These are phyloP conservation scores for Aldabrachelys gigantea DNA, from an alignment of 2,113 vertebrate species.

Conservation along the genomic window DNA sequence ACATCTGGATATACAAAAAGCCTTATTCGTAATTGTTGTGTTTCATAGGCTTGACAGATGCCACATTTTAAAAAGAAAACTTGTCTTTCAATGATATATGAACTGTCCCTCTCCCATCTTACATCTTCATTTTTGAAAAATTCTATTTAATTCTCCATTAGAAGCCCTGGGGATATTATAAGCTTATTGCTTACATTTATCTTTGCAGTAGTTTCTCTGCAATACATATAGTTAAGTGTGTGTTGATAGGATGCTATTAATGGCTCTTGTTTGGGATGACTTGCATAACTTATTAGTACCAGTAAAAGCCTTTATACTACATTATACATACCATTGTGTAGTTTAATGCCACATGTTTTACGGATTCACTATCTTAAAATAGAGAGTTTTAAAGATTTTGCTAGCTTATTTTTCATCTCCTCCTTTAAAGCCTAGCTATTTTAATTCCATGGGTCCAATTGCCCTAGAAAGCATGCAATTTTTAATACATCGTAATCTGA, in stretches of 20 bases:
- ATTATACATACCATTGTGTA: neutral
- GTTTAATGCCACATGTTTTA: neutral
- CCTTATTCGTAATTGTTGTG: conserved; percentile 4
- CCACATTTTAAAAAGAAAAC: conserved; percentile 45
- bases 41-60: neutral
- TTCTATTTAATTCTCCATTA: neutral
- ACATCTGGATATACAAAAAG: neutral
- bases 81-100: conserved; percentile 19
- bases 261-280: conserved; percentile 3
- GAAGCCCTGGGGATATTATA: neutral
- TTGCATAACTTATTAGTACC: neutral
- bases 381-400: neutral
- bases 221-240: neutral
- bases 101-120: conserved; percentile 2
- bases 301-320: neutral
- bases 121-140: neutral
- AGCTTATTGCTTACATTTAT: neutral
- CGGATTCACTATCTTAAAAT: neutral
- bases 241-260: neutral
- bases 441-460: neutral
- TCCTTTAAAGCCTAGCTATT: neutral
- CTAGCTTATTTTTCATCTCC: neutral
- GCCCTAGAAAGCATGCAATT: neutral
- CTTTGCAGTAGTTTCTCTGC: neutral
- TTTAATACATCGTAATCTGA: neutral